phyloP scores from a whole-genome alignment of 2,113 vertebrate species.

The Seriola rivoliana region DNA sequence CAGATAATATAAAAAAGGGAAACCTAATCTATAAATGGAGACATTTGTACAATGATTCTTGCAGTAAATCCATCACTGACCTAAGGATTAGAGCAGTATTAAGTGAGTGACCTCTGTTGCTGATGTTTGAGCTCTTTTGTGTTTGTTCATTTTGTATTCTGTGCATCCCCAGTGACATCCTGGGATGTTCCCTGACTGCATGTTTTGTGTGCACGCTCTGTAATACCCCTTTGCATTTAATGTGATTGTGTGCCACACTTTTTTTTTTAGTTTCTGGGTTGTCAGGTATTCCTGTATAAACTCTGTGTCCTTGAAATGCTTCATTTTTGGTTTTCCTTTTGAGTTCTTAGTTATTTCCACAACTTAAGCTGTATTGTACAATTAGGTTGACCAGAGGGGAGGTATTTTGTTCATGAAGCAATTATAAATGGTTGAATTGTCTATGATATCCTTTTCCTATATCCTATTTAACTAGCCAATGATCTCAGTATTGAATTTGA shows the following conservation, averaged over 20 bases:
- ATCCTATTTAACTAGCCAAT: slow-evolving; percentile 26
- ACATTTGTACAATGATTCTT: slow-evolving; percentile 15
- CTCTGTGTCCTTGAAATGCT: slow-evolving; percentile 23
- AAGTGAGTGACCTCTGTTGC: slow-evolving; percentile 72
- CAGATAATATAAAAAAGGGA: background rate
- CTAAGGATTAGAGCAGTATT: slow-evolving; percentile 78
- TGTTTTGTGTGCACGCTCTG: slow-evolving; percentile 71
- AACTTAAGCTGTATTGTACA: slow-evolving; percentile 16
- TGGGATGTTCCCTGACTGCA: slow-evolving; percentile 67
- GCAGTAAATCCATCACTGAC: slow-evolving; percentile 29
- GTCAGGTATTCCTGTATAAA: slow-evolving; percentile 31
- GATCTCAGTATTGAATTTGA: slow-evolving; percentile 21
- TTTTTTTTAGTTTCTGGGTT: slow-evolving; percentile 35
- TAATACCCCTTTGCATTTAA: slow-evolving; percentile 51
- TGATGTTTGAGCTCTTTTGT: slow-evolving; percentile 78
- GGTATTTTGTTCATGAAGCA: slow-evolving; percentile 19
- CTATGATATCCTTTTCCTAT: slow-evolving; percentile 2
- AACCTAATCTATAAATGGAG: background rate
- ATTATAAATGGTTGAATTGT: slow-evolving; percentile 50
- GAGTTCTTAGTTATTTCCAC: slow-evolving; percentile 12
- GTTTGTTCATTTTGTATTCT: slow-evolving; percentile 60
- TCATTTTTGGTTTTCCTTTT: slow-evolving; percentile 26
- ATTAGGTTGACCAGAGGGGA: slow-evolving; percentile 17
- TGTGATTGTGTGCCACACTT: slow-evolving; percentile 49
- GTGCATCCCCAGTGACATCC: slow-evolving; percentile 50